Conservation (phyloP, 2,888 invertebrate genomes). For the Melieria crassipennis region DNA sequence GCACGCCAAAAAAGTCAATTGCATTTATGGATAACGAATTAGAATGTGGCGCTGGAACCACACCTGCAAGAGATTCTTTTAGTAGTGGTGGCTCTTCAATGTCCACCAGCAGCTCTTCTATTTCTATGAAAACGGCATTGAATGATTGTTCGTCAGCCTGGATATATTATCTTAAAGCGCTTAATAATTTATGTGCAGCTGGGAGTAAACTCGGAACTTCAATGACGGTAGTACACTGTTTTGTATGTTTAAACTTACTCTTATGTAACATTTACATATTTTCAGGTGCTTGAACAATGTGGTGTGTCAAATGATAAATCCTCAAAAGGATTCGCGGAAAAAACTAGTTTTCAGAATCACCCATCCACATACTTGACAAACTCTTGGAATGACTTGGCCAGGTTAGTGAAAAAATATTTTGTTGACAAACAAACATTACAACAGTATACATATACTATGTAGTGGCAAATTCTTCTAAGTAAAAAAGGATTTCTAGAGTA, state of each 20-base stretch:
- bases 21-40: constrained; percentile 12
- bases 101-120: constrained; percentile 5
- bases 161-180: constrained; percentile 16
- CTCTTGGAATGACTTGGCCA: constrained; percentile 73
- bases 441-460: too few species aligned
- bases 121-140: constrained; percentile 16
- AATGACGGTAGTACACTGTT: constrained; percentile 8
- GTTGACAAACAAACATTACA: too few species aligned
- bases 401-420: constrained; percentile 32
- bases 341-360: constrained; percentile 41
- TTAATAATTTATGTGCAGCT: constrained; percentile 17
- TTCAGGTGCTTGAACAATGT: constrained; percentile 67
- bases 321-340: constrained; percentile 39
- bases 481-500: too few species aligned
- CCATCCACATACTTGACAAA: constrained; percentile 66
- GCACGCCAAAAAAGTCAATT: too few species aligned
- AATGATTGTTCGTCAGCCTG: constrained; percentile 21
- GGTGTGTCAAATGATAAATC: constrained; percentile 47
- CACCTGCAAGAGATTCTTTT: constrained; percentile 15
- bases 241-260: too few species aligned
- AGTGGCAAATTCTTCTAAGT: too few species aligned
- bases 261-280: background rate
- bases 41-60: background rate
- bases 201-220: constrained; percentile 21
- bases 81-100: constrained; percentile 20